Percentiles rank a stretch among this genome's conserved stretches.
Evolutionary conservation across 2,113 vertebrate genomes (phyloP).

Genomic region (Labrus mixtus): DNA sequence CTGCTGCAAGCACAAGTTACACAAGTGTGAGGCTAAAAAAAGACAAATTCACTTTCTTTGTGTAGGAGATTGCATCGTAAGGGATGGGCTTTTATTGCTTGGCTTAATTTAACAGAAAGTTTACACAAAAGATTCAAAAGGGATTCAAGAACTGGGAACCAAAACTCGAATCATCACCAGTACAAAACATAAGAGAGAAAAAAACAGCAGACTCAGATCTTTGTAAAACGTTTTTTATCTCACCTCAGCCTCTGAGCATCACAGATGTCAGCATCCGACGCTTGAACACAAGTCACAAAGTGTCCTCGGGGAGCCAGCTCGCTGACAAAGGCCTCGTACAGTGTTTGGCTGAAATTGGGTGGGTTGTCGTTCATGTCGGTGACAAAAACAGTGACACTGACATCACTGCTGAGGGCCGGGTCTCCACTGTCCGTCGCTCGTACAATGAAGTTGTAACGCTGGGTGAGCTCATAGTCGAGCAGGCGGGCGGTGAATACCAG

Average conservation of each 20-base stretch:
- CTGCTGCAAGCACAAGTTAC: constrained; percentile 4
- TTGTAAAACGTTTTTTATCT: constrained; percentile 13
- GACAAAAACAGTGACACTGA: constrained; percentile 88
- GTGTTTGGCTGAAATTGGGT: constrained; percentile 91
- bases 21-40: constrained; percentile 1
- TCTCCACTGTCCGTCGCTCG: constrained; percentile 91
- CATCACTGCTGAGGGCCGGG: constrained; percentile 90
- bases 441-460: constrained; percentile 90
- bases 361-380: constrained; percentile 96
- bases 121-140: background rate
- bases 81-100: constrained; percentile 1
- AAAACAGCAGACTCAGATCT: background rate
- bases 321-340: constrained; percentile 94
- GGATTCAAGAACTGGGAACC: background rate
- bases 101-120: background rate
- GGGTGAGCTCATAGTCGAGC: constrained; percentile 92
- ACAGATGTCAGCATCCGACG: constrained; percentile 93
- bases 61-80: background rate
- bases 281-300: constrained; percentile 97
- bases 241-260: constrained; percentile 89
- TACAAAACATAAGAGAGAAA: background rate
- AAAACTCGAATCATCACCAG: background rate
- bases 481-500: constrained; percentile 89
- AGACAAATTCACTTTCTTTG: background rate
- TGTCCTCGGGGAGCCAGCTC: constrained; percentile 94